Evolutionary conservation across 2,888 invertebrate genomes (phyloP).

Genomic region (Aspidiotus destructor): DNA sequence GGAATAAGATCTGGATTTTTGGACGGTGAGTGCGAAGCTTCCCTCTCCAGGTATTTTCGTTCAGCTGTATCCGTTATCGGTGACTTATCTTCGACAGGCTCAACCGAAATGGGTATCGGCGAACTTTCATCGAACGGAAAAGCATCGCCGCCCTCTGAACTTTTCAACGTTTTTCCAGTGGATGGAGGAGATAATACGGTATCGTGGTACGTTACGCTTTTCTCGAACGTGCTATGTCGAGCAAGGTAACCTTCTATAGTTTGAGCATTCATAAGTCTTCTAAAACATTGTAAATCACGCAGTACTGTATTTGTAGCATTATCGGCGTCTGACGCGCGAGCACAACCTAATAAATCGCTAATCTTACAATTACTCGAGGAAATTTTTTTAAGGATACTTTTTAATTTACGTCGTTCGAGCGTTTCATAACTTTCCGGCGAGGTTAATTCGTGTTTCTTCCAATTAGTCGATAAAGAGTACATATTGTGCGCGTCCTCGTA

Average conservation of each 20-base stretch:
- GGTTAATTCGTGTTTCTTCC: constrained; percentile 11
- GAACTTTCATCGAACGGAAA: constrained; percentile 15
- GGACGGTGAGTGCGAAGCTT: constrained; percentile 24
- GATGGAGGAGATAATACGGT: constrained; percentile 70
- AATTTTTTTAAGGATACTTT: constrained; percentile 74
- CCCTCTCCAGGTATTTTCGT: constrained; percentile 8
- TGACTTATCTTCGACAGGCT: not conserved
- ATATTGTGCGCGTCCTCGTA: not conserved
- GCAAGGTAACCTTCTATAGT: constrained; percentile 83
- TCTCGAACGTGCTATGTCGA: constrained; percentile 74
- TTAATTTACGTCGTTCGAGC: constrained; percentile 65
- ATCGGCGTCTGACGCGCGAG: not conserved
- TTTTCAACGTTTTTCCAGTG: constrained; percentile 38
- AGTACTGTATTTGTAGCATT: constrained; percentile 15
- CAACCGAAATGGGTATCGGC: constrained; percentile 16
- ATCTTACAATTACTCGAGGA: constrained; percentile 47
- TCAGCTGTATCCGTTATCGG: constrained; percentile 1
- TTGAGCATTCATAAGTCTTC: constrained; percentile 65
- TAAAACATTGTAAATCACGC: constrained; percentile 48
- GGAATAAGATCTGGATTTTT: constrained; percentile 33
- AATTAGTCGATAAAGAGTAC: constrained; percentile 5
- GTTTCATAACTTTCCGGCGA: constrained; percentile 69
- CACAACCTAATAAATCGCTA: constrained; percentile 41
- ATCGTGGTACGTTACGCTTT: constrained; percentile 82
- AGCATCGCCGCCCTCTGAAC: constrained; percentile 1